These are phyloP conservation scores for Erebia epiphron DNA, from an alignment of 2,888 invertebrate genomes.

Conservation along the genomic window DNA sequence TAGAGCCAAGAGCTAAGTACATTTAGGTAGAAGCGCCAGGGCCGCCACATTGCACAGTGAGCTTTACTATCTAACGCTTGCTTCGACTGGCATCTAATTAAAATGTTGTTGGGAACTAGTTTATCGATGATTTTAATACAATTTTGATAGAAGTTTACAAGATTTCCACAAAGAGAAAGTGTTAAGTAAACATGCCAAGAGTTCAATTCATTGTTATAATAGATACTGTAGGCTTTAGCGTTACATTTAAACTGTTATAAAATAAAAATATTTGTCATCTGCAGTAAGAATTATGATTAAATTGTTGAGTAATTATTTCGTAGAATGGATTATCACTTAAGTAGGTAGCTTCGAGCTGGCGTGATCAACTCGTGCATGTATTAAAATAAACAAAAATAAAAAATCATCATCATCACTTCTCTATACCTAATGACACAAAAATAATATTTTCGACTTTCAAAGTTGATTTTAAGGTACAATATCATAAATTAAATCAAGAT, in stretches of 20 bases:
- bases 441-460: too few species aligned
- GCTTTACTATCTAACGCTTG: background rate
- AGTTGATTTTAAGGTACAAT: too few species aligned
- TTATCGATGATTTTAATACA: background rate
- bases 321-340: background rate
- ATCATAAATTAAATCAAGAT: too few species aligned
- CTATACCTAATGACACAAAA: background rate
- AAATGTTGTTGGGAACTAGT: background rate
- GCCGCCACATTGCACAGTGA: background rate
- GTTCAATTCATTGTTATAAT: background rate
- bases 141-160: background rate
- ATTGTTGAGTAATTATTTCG: conserved; percentile 8
- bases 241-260: background rate
- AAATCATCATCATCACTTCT: background rate
- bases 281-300: background rate
- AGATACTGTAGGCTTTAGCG: too few species aligned
- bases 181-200: background rate
- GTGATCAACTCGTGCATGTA: background rate
- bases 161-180: background rate
- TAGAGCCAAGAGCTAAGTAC: background rate
- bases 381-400: background rate
- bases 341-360: background rate
- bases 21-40: background rate
- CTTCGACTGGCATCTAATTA: background rate
- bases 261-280: conserved; percentile 10